Base-by-base conservation (phyloP, 1,140 invertebrate species). In the Mya arenaria region DNA sequence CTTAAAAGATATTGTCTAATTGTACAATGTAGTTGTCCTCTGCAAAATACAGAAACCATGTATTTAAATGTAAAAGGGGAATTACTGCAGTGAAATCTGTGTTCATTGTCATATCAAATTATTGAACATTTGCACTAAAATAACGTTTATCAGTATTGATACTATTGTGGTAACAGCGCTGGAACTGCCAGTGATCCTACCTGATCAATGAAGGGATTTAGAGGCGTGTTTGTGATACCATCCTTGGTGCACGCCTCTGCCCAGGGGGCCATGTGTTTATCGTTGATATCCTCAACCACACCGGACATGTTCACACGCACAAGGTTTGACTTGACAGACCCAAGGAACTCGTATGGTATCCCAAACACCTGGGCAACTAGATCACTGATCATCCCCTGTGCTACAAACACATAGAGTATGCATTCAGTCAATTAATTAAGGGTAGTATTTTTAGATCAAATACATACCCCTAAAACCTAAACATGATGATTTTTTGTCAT, bases 251-350 rank as follows among this genome's bases (percentile, higher is more conserved):
- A 98, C 60, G 96, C 95, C 88, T 96, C 96, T 5, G 97, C 97
- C 97, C 97, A 98, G 10, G 97, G 97, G 0, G 94, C 95, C 93
- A 98, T 95, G 92, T 98, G 97, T 90, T 97, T 97, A 90, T 98
- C 97, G 92, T 98, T 98, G 0, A 97, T 96, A 87, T 98, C 97
- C 83, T 97, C 96, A 0, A 97, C 96, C 34, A 97, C 95, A 30
- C 94, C 94, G n/a, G 94, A 94, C 92, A 97, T 91, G 65, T 91
- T 91, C 92, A 96, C 96, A 94, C 96, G 96, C 41, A 96, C 96
- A 65, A 97, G 85, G 37, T 95, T 95, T 19, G 97, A 97, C 71
- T 97, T 93, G 4, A 96, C 93, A 48, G 95, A 95, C 28, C 97
- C 97, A 93, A 96, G 96, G 90, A 97, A 98, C 91, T 97, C 96